These are phyloP conservation scores for Lepidurus packardi DNA, from an alignment of 1,140 invertebrate genomes.

Conservation along the genomic window DNA sequence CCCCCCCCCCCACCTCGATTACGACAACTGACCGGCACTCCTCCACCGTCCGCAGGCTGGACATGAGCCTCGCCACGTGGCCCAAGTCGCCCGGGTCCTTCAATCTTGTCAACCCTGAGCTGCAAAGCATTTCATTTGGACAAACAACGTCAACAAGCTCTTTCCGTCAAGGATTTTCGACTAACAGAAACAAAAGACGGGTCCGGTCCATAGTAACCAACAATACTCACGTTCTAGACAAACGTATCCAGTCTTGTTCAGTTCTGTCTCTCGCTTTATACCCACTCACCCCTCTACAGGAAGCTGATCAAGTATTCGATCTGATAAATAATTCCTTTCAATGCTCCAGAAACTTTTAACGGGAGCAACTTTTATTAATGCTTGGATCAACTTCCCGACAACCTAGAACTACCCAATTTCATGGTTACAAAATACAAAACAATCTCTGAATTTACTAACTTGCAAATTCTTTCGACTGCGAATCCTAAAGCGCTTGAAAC, in stretches of 20 bases:
- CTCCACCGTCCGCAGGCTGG: neutral
- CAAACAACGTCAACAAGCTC: constrained; percentile 21
- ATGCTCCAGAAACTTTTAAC: neutral
- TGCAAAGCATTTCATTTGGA: neutral
- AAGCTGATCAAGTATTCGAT: constrained; percentile 11
- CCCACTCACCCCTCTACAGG: neutral
- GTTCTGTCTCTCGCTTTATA: neutral
- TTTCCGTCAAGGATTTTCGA: neutral
- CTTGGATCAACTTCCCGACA: no score
- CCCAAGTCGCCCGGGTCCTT: neutral
- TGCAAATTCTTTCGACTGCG: no score
- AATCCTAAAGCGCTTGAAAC: no score
- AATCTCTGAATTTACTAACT: no score
- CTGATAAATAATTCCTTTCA: neutral
- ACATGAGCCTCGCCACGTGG: neutral
- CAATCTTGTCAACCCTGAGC: neutral
- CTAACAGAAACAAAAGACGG: neutral
- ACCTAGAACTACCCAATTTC: no score
- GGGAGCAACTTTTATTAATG: no score
- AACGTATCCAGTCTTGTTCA: neutral
- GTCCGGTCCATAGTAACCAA: neutral
- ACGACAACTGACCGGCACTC: constrained; percentile 6
- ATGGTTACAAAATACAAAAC: no score
- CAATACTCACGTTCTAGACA: neutral
- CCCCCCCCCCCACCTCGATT: neutral